A percentile compares a stretch with the other conserved stretches of the same genome.
Evolutionary conservation across 2,113 vertebrate species (phyloP).

Genomic region (Formicarius rufipectus): DNA sequence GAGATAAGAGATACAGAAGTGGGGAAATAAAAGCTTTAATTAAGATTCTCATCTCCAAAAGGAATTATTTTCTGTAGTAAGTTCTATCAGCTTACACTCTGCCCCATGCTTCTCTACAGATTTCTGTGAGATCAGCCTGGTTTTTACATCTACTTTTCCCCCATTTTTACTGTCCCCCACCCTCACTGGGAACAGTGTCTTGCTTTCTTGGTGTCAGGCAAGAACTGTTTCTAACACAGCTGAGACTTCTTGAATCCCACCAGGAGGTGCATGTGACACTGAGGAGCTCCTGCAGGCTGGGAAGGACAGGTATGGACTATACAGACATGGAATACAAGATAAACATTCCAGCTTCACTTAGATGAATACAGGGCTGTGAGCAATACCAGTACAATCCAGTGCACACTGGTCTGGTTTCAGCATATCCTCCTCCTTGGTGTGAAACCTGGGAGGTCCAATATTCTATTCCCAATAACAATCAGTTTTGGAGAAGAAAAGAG

Average conservation of each 20-base stretch:
- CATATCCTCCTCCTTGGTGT: not conserved
- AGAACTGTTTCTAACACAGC: not conserved
- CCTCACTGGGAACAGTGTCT: not conserved
- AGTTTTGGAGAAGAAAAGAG: not conserved
- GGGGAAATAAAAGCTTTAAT: not conserved
- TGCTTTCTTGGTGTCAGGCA: not conserved
- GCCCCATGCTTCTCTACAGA: not conserved
- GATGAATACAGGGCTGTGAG: not conserved
- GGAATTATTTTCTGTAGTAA: not conserved
- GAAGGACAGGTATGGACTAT: not conserved
- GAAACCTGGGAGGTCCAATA: not conserved
- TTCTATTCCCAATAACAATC: not conserved
- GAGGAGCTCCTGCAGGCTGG: not conserved
- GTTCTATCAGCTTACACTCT: not conserved
- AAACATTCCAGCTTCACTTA: not conserved
- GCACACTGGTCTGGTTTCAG: not conserved
- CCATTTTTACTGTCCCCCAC: not conserved
- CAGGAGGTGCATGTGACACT: not conserved
- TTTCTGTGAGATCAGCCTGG: not conserved
- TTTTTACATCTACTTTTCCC: not conserved
- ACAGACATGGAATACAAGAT: not conserved
- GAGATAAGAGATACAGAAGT: not conserved
- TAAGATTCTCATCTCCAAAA: not conserved
- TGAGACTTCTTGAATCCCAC: not conserved
- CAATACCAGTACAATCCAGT: not conserved